These are phyloP conservation scores for Takifugu rubripes DNA, from an alignment of 2,797 vertebrate genomes.

Conservation along the genomic window DNA sequence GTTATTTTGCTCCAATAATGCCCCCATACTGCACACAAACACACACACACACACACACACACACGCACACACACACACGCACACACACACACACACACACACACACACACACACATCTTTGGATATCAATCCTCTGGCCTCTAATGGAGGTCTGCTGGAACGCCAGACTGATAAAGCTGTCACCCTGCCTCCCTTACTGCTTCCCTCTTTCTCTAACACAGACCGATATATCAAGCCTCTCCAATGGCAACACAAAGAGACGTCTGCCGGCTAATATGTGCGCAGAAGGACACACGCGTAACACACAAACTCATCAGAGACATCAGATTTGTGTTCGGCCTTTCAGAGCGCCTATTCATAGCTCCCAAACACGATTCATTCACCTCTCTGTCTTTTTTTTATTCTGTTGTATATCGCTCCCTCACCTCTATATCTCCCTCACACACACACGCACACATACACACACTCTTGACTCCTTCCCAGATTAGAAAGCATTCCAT, in stretches of 20 bases:
- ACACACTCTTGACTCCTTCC: conserved; percentile 9
- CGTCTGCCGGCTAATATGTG: conserved; percentile 24
- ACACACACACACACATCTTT: conserved; percentile 18
- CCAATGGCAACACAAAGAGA: conserved; percentile 37
- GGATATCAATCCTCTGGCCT: conserved; percentile 19
- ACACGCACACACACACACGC: conserved; percentile 20
- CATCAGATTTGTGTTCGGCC: conserved; percentile 20
- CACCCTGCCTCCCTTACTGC: conserved; percentile 26
- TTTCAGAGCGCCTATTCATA: conserved; percentile 39
- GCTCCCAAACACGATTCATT: conserved; percentile 34
- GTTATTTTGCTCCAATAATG: too few species aligned
- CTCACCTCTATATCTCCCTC: conserved; percentile 22
- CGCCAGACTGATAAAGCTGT: conserved; percentile 50
- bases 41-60: conserved; percentile 12
- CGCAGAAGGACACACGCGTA: conserved; percentile 12
- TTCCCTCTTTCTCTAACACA: conserved; percentile 16
- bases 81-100: conserved; percentile 13
- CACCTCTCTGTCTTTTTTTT: conserved; percentile 25
- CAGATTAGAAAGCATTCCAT: conserved; percentile 33
- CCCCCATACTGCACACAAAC: conserved; percentile 1
- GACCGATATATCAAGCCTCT: conserved; percentile 49
- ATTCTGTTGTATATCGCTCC: conserved; percentile 33
- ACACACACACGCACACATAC: conserved; percentile 1
- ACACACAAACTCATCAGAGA: conserved; percentile 11
- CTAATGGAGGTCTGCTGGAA: conserved; percentile 51